Conservation (phyloP, 2,113 vertebrate genomes). For the Lophotis ruficrista region DNA sequence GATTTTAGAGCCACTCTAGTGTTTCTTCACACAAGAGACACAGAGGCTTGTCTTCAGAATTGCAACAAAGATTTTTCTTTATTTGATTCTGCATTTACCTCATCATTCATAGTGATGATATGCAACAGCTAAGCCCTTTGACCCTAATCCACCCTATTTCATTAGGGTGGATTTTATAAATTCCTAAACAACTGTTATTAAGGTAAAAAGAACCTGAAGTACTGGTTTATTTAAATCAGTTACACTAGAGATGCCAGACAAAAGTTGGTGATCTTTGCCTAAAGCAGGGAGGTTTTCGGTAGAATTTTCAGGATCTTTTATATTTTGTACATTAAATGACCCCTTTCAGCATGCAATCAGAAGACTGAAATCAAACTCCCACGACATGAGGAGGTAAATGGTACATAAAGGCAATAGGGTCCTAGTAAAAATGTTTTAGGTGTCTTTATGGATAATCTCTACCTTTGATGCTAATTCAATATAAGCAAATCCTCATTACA, state of each 20-base stretch:
- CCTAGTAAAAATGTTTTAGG: constrained; percentile 19
- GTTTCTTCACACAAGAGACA: not conserved
- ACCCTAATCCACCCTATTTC: not conserved
- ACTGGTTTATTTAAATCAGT: constrained; percentile 2
- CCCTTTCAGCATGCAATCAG: constrained; percentile 15
- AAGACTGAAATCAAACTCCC: constrained; percentile 12
- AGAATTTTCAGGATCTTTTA: not conserved
- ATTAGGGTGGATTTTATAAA: not conserved
- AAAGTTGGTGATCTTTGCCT: not conserved
- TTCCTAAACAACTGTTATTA: not conserved
- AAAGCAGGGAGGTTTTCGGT: not conserved
- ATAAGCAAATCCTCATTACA: constrained; percentile 25
- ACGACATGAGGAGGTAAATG: not conserved
- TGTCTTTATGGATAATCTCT: not conserved
- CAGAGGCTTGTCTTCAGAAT: not conserved
- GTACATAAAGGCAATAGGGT: not conserved
- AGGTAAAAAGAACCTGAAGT: not conserved
- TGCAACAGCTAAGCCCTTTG: not conserved
- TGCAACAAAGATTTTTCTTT: not conserved
- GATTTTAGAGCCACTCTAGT: not conserved
- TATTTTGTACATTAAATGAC: constrained; percentile 40
- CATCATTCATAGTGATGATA: not conserved
- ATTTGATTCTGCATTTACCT: constrained; percentile 5
- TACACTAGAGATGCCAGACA: not conserved
- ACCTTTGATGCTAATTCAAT: constrained; percentile 21